A percentile compares a stretch with the other conserved stretches of the same genome.
Conservation (phyloP, 2,113 vertebrate genomes). For the Cyanoramphus novaezelandiae region DNA sequence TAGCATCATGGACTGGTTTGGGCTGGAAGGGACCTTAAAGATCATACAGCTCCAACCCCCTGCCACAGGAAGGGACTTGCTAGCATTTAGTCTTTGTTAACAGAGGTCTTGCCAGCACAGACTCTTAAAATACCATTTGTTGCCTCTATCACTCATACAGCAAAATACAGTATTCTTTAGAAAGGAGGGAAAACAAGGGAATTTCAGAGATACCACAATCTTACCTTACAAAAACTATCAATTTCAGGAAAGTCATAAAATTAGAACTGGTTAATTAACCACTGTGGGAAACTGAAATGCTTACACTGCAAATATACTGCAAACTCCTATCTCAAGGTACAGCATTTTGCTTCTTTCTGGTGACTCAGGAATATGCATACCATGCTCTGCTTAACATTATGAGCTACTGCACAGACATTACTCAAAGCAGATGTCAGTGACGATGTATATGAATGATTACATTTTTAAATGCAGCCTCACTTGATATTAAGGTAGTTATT, state of each 20-base stretch:
- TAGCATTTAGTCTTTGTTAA: neutral
- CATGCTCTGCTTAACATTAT: neutral
- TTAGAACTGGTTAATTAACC: conserved; percentile 22
- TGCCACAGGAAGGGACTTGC: neutral
- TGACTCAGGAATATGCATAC: neutral
- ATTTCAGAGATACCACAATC: neutral
- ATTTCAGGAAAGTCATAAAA: conserved; percentile 5
- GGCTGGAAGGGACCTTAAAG: neutral
- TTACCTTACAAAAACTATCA: neutral
- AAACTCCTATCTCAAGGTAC: neutral
- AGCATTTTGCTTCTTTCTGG: neutral
- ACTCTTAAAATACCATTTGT: neutral
- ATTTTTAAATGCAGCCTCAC: conserved; percentile 18
- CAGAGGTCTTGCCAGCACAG: neutral
- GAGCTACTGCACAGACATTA: neutral
- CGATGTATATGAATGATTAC: neutral
- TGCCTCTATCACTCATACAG: neutral
- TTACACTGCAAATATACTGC: neutral
- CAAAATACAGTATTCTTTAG: neutral
- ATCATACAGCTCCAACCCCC: neutral
- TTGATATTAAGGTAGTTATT: neutral
- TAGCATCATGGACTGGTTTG: neutral
- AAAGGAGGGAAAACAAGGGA: neutral
- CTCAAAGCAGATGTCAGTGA: conserved; percentile 25
- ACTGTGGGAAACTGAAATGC: neutral